Evolutionary conservation across 2,888 invertebrate genomes (phyloP).

Genomic region (Carpatolechia fugitivella): DNA sequence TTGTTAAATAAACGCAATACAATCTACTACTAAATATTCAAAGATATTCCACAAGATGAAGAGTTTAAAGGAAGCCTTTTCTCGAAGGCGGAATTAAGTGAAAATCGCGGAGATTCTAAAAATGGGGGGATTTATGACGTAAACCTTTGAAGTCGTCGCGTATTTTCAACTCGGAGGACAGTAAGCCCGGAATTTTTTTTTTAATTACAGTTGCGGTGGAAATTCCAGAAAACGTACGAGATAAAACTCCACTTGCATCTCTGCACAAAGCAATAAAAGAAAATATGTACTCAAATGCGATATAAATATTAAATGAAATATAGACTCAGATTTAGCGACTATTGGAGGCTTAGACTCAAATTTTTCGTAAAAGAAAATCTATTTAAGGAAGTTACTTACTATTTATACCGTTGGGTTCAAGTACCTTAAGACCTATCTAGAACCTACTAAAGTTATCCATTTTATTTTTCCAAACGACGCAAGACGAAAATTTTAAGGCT

Average conservation of each 20-base stretch:
- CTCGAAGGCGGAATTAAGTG: constrained; percentile 26
- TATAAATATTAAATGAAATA: neutral
- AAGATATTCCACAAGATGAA: neutral
- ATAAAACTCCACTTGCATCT: constrained; percentile 10
- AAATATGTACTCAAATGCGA: neutral
- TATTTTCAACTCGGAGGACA: constrained; percentile 6
- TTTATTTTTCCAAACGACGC: too few species aligned
- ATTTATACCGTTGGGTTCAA: too few species aligned
- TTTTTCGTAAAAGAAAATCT: too few species aligned
- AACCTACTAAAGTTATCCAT: too few species aligned
- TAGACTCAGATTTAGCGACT: neutral
- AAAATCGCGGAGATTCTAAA: constrained; percentile 25
- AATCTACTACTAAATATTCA: too few species aligned
- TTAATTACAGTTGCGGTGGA: constrained; percentile 12
- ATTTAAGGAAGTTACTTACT: too few species aligned
- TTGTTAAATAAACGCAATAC: too few species aligned
- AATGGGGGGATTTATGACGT: constrained; percentile 29
- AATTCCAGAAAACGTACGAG: constrained; percentile 7
- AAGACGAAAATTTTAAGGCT: too few species aligned
- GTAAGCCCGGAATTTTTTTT: constrained; percentile 16
- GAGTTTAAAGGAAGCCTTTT: constrained; percentile 2
- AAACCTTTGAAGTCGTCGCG: constrained; percentile 5
- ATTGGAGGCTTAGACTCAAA: neutral
- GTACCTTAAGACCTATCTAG: too few species aligned
- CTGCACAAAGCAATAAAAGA: neutral